phyloP scores from a whole-genome alignment of 2,113 vertebrate species.

The Dasyornis broadbenti region DNA sequence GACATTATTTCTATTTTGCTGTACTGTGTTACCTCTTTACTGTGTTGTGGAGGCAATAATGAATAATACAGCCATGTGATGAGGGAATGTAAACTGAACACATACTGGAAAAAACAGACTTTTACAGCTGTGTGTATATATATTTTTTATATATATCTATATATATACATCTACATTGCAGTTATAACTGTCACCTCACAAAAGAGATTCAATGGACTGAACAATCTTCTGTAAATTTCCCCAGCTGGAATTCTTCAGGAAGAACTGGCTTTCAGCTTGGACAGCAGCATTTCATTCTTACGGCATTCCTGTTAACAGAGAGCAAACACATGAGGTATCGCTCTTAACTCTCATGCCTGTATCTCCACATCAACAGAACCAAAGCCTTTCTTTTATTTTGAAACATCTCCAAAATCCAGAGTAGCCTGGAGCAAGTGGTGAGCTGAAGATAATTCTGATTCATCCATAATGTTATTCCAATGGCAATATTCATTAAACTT shows the following conservation, averaged over 20 bases:
- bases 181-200: constrained; percentile 33
- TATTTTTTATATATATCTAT: neutral
- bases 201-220: constrained; percentile 9
- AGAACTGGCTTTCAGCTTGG: constrained; percentile 83
- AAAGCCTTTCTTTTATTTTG: neutral
- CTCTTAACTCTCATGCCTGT: neutral
- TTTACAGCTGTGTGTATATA: constrained; percentile 1
- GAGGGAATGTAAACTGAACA: constrained; percentile 25
- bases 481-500: neutral
- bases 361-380: neutral
- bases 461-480: neutral
- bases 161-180: constrained; percentile 11
- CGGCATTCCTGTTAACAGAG: constrained; percentile 84
- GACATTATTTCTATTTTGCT: constrained; percentile 16
- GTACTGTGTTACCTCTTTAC: constrained; percentile 31
- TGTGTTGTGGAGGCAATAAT: neutral
- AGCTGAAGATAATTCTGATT: neutral
- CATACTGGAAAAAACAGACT: neutral
- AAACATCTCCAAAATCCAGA: neutral
- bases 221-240: neutral
- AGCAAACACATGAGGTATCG: neutral
- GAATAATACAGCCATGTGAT: constrained; percentile 8
- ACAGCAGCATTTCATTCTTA: constrained; percentile 90
- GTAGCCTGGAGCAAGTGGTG: neutral
- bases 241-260: constrained; percentile 57